Percentiles rank a stretch among this genome's conserved stretches.
These are phyloP conservation scores for Drosophila macrothrix DNA, from an alignment of 2,888 invertebrate species.

Conservation along the genomic window DNA sequence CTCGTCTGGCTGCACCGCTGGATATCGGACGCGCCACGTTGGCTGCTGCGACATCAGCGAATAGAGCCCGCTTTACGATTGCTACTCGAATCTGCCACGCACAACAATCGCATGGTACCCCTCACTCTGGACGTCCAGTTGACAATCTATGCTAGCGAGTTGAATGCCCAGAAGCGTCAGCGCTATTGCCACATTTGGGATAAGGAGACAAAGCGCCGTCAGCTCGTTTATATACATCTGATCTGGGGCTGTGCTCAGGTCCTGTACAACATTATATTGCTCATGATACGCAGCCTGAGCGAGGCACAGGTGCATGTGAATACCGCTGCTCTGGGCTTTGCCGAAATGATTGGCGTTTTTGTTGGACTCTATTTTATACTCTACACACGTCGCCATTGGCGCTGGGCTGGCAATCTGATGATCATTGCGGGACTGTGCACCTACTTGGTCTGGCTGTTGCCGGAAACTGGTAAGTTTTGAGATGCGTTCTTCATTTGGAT, in stretches of 20 bases:
- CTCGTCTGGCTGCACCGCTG: slow-evolving; percentile 84
- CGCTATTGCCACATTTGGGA: slow-evolving; percentile 84
- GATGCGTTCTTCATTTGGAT: background rate
- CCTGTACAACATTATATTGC: slow-evolving; percentile 84
- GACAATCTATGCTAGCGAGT: slow-evolving; percentile 69
- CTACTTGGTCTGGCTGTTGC: slow-evolving; percentile 82
- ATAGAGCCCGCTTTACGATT: slow-evolving; percentile 81
- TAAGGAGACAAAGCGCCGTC: slow-evolving; percentile 77
- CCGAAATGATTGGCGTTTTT: slow-evolving; percentile 84
- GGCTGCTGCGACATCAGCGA: slow-evolving; percentile 83
- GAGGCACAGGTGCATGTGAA: slow-evolving; percentile 83
- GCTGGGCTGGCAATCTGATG: slow-evolving; percentile 83
- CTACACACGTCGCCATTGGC: slow-evolving; percentile 83
- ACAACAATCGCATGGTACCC: slow-evolving; percentile 84
- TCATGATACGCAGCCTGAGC: slow-evolving; percentile 85
- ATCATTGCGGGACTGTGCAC: slow-evolving; percentile 77
- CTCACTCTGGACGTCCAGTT: slow-evolving; percentile 82
- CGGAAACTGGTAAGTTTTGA: slow-evolving; percentile 72
- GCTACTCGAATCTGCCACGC: slow-evolving; percentile 82
- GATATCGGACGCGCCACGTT: slow-evolving; percentile 85
- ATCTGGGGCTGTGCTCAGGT: slow-evolving; percentile 83
- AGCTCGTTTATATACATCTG: slow-evolving; percentile 77
- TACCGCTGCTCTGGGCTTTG: slow-evolving; percentile 84
- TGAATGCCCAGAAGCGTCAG: slow-evolving; percentile 42
- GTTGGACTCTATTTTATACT: slow-evolving; percentile 83